Evolutionary conservation across 1,140 invertebrate genomes (phyloP).

Genomic region (Leucophenga varia): DNA sequence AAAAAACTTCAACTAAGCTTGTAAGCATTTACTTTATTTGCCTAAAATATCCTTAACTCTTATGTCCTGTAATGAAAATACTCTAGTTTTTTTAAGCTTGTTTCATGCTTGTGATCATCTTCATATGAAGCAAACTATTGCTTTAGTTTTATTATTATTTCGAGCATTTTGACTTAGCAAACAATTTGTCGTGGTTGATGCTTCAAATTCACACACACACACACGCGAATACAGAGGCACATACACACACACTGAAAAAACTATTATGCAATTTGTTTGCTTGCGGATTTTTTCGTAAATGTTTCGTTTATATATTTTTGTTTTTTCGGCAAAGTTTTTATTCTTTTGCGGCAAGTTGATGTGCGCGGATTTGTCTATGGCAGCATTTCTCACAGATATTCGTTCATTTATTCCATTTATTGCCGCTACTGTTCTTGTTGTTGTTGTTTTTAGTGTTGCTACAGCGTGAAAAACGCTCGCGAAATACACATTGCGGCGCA

Average conservation of each 20-base stretch:
- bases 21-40: too few species aligned
- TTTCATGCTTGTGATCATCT: too few species aligned
- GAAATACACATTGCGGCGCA: constrained; percentile 19
- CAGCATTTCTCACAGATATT: too few species aligned
- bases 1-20: too few species aligned
- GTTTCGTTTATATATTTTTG: constrained; percentile 15
- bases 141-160: constrained; percentile 51
- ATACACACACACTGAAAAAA: constrained; percentile 23
- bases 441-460: constrained; percentile 15
- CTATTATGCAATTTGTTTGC: constrained; percentile 47
- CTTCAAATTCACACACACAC: too few species aligned
- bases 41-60: too few species aligned
- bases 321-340: too few species aligned
- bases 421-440: background rate
- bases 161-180: constrained; percentile 49
- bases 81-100: too few species aligned
- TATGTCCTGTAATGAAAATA: too few species aligned
- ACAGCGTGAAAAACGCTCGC: too few species aligned
- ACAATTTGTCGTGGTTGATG: constrained; percentile 53
- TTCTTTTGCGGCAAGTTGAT: constrained; percentile 28
- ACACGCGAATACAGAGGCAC: constrained; percentile 28
- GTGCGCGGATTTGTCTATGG: constrained; percentile 43
- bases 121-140: too few species aligned
- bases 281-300: constrained; percentile 12
- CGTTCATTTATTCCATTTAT: too few species aligned